Conservation (phyloP, 2,888 invertebrate species). For the Eucera pruinosa region DNA sequence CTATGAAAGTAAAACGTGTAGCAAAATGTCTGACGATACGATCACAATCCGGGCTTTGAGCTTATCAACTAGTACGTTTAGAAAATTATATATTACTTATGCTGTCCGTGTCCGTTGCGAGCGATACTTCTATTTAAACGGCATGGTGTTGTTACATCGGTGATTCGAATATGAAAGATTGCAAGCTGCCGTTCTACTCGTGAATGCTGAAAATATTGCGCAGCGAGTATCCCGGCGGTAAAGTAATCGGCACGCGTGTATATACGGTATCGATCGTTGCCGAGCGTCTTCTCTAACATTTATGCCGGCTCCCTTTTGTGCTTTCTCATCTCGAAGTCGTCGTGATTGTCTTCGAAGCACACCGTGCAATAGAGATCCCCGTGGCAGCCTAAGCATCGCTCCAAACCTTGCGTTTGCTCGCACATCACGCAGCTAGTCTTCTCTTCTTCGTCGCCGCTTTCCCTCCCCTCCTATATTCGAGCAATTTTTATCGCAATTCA, state of each 20-base stretch:
- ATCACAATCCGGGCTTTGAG: constrained; percentile 39
- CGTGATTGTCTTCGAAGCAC: constrained; percentile 91
- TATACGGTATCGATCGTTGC: not conserved
- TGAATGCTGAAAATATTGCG: constrained; percentile 3
- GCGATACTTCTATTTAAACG: constrained; percentile 14
- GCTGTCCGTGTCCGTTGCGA: not conserved
- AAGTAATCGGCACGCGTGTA: not conserved
- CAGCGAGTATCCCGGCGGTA: not conserved
- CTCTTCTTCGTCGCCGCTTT: constrained; percentile 83
- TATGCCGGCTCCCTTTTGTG: constrained; percentile 70
- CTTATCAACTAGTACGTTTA: constrained; percentile 10
- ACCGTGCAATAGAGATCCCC: constrained; percentile 91
- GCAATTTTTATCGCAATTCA: constrained; percentile 1
- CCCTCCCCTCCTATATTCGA: constrained; percentile 18
- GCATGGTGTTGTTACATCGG: not conserved
- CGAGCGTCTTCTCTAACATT: not conserved
- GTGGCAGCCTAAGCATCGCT: constrained; percentile 91
- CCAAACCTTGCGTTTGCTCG: constrained; percentile 89
- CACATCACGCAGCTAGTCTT: constrained; percentile 94
- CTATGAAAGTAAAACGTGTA: not conserved
- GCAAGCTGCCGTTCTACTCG: not conserved
- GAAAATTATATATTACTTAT: constrained; percentile 9
- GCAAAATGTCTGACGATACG: constrained; percentile 6
- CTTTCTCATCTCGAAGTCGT: constrained; percentile 85
- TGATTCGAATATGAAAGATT: constrained; percentile 3